A percentile compares a stretch with the other conserved stretches of the same genome.
Evolutionary conservation across 92 coral and sea anemone species (phyloP).

Genomic region (Desmophyllum pertusum): DNA sequence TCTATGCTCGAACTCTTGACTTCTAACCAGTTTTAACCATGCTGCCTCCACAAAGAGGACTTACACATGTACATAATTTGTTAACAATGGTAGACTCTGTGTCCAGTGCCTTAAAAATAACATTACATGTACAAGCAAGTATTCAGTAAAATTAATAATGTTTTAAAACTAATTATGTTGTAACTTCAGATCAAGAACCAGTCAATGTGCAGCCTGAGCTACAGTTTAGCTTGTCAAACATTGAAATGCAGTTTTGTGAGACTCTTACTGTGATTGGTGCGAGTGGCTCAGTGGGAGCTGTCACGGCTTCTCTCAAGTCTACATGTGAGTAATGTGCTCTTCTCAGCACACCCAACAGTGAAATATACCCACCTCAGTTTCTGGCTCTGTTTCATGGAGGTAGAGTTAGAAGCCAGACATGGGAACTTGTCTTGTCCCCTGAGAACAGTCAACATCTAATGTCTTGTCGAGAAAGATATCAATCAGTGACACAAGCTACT

Average conservation of each 20-base stretch:
- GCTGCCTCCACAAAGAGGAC: no score
- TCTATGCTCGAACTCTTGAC: no score
- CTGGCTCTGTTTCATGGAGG: no score
- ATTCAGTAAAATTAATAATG: no score
- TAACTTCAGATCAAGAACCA: conserved; percentile 37
- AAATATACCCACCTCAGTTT: not conserved
- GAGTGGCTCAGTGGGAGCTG: conserved; percentile 78
- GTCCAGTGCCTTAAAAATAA: not conserved
- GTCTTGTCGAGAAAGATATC: no score
- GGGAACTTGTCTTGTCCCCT: not conserved
- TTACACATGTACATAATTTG: no score
- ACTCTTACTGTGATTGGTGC: conserved; percentile 72
- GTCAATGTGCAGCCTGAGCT: conserved; percentile 44
- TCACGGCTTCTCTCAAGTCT: conserved; percentile 66
- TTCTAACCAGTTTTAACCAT: no score
- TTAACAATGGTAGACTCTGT: not conserved
- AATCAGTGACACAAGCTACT: no score
- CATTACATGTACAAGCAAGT: no score
- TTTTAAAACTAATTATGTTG: no score
- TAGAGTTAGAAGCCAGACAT: not conserved
- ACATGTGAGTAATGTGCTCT: conserved; percentile 46
- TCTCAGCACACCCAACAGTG: not conserved
- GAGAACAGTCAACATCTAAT: no score
- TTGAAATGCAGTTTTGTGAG: conserved; percentile 74
- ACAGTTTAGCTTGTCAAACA: conserved; percentile 72